These are phyloP conservation scores for Brotula barbata DNA, from an alignment of 2,797 vertebrate species.

Conservation along the genomic window DNA sequence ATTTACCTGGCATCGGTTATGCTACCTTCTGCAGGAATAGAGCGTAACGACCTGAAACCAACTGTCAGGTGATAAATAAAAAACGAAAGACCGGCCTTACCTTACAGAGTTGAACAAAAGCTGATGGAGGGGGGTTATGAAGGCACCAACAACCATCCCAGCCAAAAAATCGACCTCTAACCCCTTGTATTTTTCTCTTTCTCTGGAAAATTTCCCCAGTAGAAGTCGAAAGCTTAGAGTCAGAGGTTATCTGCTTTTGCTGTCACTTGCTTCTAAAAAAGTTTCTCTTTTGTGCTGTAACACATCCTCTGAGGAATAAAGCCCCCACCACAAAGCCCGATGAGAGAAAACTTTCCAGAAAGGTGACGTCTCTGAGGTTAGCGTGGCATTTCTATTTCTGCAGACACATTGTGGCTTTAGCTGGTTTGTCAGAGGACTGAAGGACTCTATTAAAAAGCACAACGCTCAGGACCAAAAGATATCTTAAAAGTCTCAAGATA, in stretches of 20 bases:
- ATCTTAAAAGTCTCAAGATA: too few relatives aligned
- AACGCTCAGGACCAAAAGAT: too few relatives aligned
- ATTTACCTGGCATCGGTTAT: too few relatives aligned
- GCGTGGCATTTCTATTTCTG: conserved; percentile 30
- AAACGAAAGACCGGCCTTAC: too few relatives aligned
- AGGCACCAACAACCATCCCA: background rate
- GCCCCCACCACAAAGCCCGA: background rate
- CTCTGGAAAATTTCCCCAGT: background rate
- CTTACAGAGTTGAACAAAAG: too few relatives aligned
- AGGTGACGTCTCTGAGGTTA: conserved; percentile 31
- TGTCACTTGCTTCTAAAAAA: conserved; percentile 6
- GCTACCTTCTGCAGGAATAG: too few relatives aligned
- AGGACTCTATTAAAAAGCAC: too few relatives aligned
- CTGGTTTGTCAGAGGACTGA: background rate
- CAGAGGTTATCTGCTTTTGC: conserved; percentile 12
- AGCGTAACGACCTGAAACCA: too few relatives aligned
- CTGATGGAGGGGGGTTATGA: too few relatives aligned
- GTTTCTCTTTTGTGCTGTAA: background rate
- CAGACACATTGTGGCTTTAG: conserved; percentile 9
- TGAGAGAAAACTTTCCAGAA: background rate
- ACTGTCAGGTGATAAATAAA: too few relatives aligned
- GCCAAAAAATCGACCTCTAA: background rate
- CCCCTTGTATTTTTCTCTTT: background rate
- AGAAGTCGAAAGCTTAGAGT: background rate
- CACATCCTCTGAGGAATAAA: conserved; percentile 6